Evolutionary conservation across 2,888 invertebrate species (phyloP).

Genomic region (Tetrapedia diversipes): DNA sequence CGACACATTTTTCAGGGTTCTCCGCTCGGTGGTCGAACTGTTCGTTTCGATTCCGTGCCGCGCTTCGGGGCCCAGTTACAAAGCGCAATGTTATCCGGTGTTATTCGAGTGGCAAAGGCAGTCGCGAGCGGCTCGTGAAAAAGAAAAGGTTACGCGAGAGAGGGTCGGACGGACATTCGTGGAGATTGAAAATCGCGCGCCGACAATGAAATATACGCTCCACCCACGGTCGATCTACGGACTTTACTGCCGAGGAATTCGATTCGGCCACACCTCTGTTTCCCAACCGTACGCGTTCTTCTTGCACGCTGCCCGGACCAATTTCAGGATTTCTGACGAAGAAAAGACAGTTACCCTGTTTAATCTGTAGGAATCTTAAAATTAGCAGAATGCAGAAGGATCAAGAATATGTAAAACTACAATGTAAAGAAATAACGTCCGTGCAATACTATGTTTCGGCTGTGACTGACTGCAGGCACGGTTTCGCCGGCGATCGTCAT

Average conservation of each 20-base stretch:
- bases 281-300: constrained; percentile 12
- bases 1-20: not conserved
- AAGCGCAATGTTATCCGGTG: constrained; percentile 27
- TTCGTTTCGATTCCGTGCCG: constrained; percentile 4
- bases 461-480: too few species aligned
- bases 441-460: too few species aligned
- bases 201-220: constrained; percentile 39
- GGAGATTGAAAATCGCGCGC: constrained; percentile 53
- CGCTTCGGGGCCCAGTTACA: constrained; percentile 19
- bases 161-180: constrained; percentile 46
- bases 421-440: too few species aligned
- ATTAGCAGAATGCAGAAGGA: too few species aligned
- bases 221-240: constrained; percentile 20
- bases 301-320: not conserved
- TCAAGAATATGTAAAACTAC: too few species aligned
- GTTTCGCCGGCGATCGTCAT: too few species aligned
- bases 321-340: too few species aligned
- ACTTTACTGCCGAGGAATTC: constrained; percentile 16
- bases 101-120: constrained; percentile 28
- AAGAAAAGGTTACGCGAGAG: constrained; percentile 38
- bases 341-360: too few species aligned
- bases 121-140: constrained; percentile 21
- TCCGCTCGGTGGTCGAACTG: not conserved
- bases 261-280: not conserved
- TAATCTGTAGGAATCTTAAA: too few species aligned